Conservation (phyloP, 1,140 invertebrate species). For the Palaemon carinicauda region DNA sequence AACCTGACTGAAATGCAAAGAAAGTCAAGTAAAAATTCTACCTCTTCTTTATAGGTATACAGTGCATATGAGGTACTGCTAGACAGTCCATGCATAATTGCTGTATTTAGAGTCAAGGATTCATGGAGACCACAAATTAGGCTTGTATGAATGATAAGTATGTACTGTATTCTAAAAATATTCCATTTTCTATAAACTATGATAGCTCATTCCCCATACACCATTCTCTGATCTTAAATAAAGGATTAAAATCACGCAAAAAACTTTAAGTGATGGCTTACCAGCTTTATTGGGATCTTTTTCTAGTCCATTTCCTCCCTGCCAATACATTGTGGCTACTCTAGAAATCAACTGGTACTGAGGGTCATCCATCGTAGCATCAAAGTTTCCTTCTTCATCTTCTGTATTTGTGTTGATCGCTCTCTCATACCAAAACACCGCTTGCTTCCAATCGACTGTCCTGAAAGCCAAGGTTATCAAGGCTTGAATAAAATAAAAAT, state of each 20-base stretch:
- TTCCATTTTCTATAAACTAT: no score
- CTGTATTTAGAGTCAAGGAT: neutral
- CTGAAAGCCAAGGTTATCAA: slow-evolving; percentile 60
- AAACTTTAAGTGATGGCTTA: slow-evolving; percentile 53
- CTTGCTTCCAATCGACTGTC: slow-evolving; percentile 64
- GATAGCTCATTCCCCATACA: no score
- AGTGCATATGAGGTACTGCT: no score
- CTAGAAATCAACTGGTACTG: slow-evolving; percentile 67
- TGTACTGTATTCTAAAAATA: neutral
- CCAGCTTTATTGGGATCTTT: slow-evolving; percentile 67
- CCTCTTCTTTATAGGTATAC: no score
- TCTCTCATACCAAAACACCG: slow-evolving; percentile 67
- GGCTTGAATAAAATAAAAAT: neutral
- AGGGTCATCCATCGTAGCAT: slow-evolving; percentile 65
- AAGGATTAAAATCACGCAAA: neutral
- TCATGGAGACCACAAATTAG: neutral
- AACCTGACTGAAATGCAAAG: no score
- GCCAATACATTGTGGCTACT: slow-evolving; percentile 67
- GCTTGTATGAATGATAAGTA: no score
- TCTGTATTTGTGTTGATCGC: slow-evolving; percentile 63
- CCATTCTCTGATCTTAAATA: no score
- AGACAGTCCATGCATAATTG: no score
- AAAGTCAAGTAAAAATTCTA: no score
- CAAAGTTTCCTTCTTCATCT: slow-evolving; percentile 67
- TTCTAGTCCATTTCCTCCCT: slow-evolving; percentile 66